These are phyloP conservation scores for Diarsia rubi DNA, from an alignment of 2,888 invertebrate genomes.

Conservation along the genomic window DNA sequence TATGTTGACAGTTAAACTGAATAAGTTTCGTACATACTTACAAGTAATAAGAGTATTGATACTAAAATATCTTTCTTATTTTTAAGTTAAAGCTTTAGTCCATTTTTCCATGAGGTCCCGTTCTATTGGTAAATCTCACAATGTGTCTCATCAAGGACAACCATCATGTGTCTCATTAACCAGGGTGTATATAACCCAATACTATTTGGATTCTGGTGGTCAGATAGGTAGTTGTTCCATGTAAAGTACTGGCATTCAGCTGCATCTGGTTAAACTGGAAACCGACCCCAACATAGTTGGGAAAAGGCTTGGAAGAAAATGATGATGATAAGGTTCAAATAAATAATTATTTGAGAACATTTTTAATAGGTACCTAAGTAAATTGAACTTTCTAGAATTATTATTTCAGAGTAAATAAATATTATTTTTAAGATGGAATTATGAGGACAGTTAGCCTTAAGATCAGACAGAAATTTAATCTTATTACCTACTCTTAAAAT, in stretches of 20 bases:
- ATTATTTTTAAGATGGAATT: not conserved
- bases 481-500: not conserved
- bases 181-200: too few relatives aligned
- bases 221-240: too few relatives aligned
- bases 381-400: not conserved
- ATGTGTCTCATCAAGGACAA: too few relatives aligned
- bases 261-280: not conserved
- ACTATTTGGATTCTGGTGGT: too few relatives aligned
- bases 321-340: not conserved
- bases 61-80: not conserved
- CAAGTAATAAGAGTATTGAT: not conserved
- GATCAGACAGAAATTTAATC: not conserved
- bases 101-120: too few relatives aligned
- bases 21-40: constrained; percentile 2
- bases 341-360: too few relatives aligned
- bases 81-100: not conserved
- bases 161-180: too few relatives aligned
- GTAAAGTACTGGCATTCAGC: too few relatives aligned
- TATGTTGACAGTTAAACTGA: constrained; percentile 69
- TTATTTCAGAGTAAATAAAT: not conserved
- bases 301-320: not conserved
- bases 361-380: not conserved
- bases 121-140: too few relatives aligned
- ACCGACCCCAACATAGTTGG: not conserved
- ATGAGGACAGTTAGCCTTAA: not conserved